A percentile compares a stretch with the other conserved stretches of the same genome.
Evolutionary conservation across 64 coral and sea anemone genomes (phyloP).

Genomic region (Catalaphyllia jardinei): DNA sequence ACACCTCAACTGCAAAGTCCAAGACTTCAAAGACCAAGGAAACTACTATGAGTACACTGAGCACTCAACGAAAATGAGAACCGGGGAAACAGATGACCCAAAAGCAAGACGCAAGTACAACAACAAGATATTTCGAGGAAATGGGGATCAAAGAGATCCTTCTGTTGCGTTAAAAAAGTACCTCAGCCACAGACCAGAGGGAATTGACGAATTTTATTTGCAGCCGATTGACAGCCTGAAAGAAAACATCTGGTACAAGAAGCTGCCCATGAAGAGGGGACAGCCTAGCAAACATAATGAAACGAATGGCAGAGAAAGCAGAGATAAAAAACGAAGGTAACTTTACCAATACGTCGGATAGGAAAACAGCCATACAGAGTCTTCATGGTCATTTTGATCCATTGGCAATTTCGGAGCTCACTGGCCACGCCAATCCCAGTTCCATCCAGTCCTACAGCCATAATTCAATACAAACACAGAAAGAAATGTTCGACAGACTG

Average conservation of each 20-base stretch:
- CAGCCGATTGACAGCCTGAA: constrained; percentile 48
- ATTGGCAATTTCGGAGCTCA: constrained; percentile 37
- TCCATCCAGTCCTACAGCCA: constrained; percentile 40
- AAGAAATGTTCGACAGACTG: not conserved
- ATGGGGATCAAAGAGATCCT: too few relatives aligned
- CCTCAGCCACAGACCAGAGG: not conserved
- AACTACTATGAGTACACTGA: too few relatives aligned
- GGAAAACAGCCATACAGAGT: constrained; percentile 16
- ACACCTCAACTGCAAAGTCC: too few relatives aligned
- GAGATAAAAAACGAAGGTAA: not conserved
- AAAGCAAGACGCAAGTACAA: too few relatives aligned
- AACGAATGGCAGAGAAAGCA: not conserved
- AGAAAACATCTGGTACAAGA: constrained; percentile 46
- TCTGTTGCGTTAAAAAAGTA: too few relatives aligned
- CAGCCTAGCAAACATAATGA: constrained; percentile 24
- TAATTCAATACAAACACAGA: constrained; percentile 31
- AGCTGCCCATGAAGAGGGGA: constrained; percentile 10
- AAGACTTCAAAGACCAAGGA: too few relatives aligned
- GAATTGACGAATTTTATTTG: constrained; percentile 10
- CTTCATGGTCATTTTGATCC: constrained; percentile 26
- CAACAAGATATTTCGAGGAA: too few relatives aligned
- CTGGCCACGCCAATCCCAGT: constrained; percentile 14
- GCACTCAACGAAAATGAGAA: too few relatives aligned
- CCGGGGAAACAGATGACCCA: too few relatives aligned
- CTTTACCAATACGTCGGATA: not conserved